Conservation (phyloP, 2,113 vertebrate genomes). For the Gulo gulo region DNA sequence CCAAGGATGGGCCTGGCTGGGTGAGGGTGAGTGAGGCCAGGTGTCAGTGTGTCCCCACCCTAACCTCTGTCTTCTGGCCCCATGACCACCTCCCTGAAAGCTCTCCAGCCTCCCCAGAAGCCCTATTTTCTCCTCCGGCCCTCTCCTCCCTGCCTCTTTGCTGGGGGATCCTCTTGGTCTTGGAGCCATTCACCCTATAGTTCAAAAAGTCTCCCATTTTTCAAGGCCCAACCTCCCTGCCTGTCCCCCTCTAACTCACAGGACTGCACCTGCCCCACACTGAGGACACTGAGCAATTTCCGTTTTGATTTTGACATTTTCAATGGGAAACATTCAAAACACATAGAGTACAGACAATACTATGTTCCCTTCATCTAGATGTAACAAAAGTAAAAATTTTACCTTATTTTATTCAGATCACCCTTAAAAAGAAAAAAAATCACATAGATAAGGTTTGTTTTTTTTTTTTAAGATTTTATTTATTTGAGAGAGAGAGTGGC, state of each 20-base stretch:
- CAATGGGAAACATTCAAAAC: not conserved
- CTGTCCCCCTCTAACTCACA: not conserved
- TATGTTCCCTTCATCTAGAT: not conserved
- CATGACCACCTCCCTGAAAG: not conserved
- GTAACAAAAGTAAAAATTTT: not conserved
- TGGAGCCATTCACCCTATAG: not conserved
- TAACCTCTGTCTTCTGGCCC: not conserved
- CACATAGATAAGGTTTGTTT: not conserved
- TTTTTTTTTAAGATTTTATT: not conserved
- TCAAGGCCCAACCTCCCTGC: not conserved
- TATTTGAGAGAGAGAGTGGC: not conserved
- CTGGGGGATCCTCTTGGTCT: not conserved
- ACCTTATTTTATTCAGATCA: not conserved
- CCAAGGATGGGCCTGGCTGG: conserved; percentile 7
- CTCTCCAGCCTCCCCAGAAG: not conserved
- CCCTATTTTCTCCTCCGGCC: not conserved
- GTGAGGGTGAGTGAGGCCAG: not conserved
- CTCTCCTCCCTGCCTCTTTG: not conserved
- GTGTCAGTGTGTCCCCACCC: not conserved
- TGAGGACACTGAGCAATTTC: not conserved
- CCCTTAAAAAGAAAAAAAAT: not conserved
- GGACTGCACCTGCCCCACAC: not conserved
- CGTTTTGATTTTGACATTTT: not conserved
- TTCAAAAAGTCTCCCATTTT: not conserved
- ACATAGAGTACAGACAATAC: not conserved